Conservation (phyloP, 1,140 invertebrate genomes). For the Zaprionus taronus region DNA sequence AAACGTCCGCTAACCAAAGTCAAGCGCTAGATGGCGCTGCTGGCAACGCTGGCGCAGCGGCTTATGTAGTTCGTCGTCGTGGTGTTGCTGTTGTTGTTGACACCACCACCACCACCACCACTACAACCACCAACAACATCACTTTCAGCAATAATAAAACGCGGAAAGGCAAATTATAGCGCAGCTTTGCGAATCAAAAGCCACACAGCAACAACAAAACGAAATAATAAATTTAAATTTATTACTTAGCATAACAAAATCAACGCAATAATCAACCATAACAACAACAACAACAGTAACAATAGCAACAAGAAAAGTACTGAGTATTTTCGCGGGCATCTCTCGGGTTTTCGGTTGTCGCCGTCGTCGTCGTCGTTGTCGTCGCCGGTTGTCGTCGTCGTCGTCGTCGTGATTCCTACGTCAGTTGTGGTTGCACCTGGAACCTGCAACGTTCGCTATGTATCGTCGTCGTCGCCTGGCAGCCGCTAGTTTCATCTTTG, state of each 20-base stretch:
- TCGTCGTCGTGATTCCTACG: slow-evolving; percentile 43
- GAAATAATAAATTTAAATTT: slow-evolving; percentile 69
- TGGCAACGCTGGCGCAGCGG: slow-evolving; percentile 36
- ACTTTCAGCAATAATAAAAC: slow-evolving; percentile 44
- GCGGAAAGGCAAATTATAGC: slow-evolving; percentile 55
- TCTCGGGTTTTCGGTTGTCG: slow-evolving; percentile 38
- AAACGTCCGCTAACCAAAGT: slow-evolving; percentile 55
- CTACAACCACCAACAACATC: too few relatives aligned
- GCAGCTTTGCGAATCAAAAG: slow-evolving; percentile 31
- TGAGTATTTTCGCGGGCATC: slow-evolving; percentile 32
- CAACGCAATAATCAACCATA: slow-evolving; percentile 36
- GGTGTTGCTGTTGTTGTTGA: too few relatives aligned
- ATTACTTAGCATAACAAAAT: slow-evolving; percentile 59
- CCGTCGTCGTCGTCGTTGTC: slow-evolving; percentile 19
- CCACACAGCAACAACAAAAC: slow-evolving; percentile 8
- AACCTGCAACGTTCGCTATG: slow-evolving; percentile 60
- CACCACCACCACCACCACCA: too few relatives aligned
- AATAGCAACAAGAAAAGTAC: slow-evolving; percentile 18
- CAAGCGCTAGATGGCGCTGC: slow-evolving; percentile 70
- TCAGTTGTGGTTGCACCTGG: slow-evolving; percentile 51
- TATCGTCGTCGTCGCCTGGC: slow-evolving; percentile 69
- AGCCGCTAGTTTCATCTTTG: slow-evolving; percentile 61
- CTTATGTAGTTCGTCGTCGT: slow-evolving; percentile 30
- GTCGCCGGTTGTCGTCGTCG: slow-evolving; percentile 14
- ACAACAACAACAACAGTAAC: slow-evolving; percentile 7